A percentile compares a stretch with the other conserved stretches of the same genome.
These are phyloP conservation scores for Ctenoplectra terminalis DNA, from an alignment of 1,140 invertebrate genomes.

Conservation along the genomic window DNA sequence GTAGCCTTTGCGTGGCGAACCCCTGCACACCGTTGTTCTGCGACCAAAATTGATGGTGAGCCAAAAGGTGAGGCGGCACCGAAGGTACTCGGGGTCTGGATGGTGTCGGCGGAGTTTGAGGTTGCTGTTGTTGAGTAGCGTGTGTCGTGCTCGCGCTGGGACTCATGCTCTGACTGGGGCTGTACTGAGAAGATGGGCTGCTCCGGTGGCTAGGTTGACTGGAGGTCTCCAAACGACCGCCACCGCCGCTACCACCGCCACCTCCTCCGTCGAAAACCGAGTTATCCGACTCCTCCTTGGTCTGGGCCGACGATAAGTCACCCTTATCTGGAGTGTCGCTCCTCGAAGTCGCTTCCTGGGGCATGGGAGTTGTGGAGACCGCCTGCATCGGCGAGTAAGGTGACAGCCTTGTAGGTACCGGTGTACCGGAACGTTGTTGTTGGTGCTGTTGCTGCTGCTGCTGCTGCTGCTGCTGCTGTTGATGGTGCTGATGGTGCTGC, in stretches of 20 bases:
- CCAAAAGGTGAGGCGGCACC: constrained; percentile 81
- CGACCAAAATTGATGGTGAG: constrained; percentile 82
- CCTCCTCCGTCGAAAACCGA: constrained; percentile 83
- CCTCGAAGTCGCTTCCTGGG: constrained; percentile 76
- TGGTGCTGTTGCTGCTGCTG: constrained; percentile 67
- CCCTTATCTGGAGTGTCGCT: constrained; percentile 78
- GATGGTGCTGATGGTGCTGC: constrained; percentile 73
- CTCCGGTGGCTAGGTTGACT: constrained; percentile 74
- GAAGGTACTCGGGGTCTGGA: constrained; percentile 79
- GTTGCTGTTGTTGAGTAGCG: constrained; percentile 62
- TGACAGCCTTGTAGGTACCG: constrained; percentile 78
- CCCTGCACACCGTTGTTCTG: constrained; percentile 83
- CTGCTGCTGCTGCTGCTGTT: constrained; percentile 70
- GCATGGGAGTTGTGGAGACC: constrained; percentile 77
- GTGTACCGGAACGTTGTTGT: constrained; percentile 65
- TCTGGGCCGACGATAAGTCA: constrained; percentile 77
- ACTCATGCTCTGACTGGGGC: constrained; percentile 74
- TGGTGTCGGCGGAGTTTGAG: constrained; percentile 80
- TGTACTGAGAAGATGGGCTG: constrained; percentile 81
- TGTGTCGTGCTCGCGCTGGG: constrained; percentile 75
- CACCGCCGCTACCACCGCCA: constrained; percentile 67
- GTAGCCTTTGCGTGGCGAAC: constrained; percentile 82
- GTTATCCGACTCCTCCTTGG: constrained; percentile 82
- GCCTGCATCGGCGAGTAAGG: constrained; percentile 77
- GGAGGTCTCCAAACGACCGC: constrained; percentile 70